Evolutionary conservation across 92 coral and sea anemone species (phyloP), one percentile per base, ranked within the genome.

Genomic region (Heliopora coerulea): DNA sequence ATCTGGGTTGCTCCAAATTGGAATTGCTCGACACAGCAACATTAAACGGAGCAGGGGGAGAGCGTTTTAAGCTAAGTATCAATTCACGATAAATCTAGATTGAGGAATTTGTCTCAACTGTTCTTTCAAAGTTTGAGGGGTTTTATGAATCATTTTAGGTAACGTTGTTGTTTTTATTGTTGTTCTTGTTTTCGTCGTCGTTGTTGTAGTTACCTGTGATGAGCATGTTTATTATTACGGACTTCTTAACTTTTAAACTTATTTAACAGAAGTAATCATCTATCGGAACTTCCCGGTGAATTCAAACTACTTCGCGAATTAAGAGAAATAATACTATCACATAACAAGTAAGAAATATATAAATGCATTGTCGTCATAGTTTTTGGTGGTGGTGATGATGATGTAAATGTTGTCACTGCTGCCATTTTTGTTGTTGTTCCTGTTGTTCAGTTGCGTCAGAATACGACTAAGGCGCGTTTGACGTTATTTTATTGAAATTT

Each of bases 241-340:
- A 30, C 28, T 54, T 30, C 7, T 41, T 52, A 67, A 3, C 3
- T 26, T 88, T 63, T 14, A 28, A 26, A 59, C 15, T 28, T 0
- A 52, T 46, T 54, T 73, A 62, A 24, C 72, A 92, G 97, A 69
- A 90, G 82, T 68, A 92, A 92, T 64, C 91, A 85, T 72, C 74
- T 92, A 58, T 87, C 86, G 20, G 78, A 76, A 27, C 80, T 92
- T 20, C 97, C 97, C 8, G 90, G 79, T 31, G 81, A 84, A 30
- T 69, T 86, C 26, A 52, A 88, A 41, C 72, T 88, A 20, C 65
- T 92, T 62, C 63, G 61, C 5, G 82, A 87, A 80, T 86, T 92
- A 32, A 81, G 86, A 30, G 97, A 92, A 61, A 87, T 92, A 56
- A 90, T 84, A 7, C 41, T 92, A 48, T 83, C 96, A 13, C 70